A percentile compares a stretch with the other conserved stretches of the same genome.
These are phyloP conservation scores for Macrotis lagotis DNA, from an alignment of 2,113 vertebrate species.

Conservation along the genomic window DNA sequence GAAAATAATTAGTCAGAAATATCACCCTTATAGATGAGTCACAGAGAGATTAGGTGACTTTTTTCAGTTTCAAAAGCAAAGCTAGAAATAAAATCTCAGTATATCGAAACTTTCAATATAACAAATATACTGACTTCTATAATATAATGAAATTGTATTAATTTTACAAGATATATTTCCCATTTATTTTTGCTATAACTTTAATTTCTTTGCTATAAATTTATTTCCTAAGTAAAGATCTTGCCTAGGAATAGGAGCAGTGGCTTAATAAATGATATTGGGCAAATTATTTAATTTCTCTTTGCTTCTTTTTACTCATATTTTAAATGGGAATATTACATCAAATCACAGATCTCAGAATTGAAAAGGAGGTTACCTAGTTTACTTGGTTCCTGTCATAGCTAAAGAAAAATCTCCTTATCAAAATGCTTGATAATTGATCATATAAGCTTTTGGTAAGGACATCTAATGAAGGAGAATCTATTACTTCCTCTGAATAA, in stretches of 20 bases:
- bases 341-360: neutral
- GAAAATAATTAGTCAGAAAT: neutral
- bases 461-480: neutral
- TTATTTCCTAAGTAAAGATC: neutral
- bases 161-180: neutral
- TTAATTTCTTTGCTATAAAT: neutral
- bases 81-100: too few relatives aligned
- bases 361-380: neutral
- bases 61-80: neutral
- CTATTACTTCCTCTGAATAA: neutral
- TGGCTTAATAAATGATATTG: neutral
- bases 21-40: neutral
- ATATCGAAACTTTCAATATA: neutral
- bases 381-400: neutral
- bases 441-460: neutral
- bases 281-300: neutral
- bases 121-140: neutral
- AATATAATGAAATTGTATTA: neutral
- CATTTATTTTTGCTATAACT: neutral
- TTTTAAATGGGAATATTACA: neutral
- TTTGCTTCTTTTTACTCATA: neutral
- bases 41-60: neutral
- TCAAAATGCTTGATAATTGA: neutral
- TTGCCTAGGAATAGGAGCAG: neutral
- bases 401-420: neutral